These are phyloP conservation scores for Rana temporaria DNA, from an alignment of 2,113 vertebrate species.

Conservation along the genomic window DNA sequence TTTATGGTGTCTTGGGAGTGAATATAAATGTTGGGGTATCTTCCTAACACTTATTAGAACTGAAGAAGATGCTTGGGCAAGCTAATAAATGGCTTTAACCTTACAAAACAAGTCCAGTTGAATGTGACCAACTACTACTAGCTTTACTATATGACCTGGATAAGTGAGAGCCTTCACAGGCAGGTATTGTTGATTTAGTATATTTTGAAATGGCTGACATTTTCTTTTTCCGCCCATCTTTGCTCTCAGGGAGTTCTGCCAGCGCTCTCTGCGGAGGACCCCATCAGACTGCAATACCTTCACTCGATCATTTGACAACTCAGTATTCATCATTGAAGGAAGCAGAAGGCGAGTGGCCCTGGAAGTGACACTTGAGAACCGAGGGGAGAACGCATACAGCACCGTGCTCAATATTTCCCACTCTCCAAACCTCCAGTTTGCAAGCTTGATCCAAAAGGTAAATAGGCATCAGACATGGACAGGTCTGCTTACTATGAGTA, in stretches of 20 bases:
- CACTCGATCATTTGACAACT: conserved; percentile 72
- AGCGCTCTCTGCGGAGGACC: conserved; percentile 67
- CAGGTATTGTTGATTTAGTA: too few species aligned
- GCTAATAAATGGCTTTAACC: too few species aligned
- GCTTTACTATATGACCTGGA: too few species aligned
- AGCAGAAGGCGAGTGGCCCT: conserved; percentile 83
- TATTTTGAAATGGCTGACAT: background rate
- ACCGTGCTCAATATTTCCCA: conserved; percentile 85
- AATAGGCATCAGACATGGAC: background rate
- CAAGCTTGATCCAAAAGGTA: conserved; percentile 89
- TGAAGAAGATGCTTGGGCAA: too few species aligned
- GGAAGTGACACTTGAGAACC: conserved; percentile 87
- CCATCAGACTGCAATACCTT: conserved; percentile 69
- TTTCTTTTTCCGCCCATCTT: background rate
- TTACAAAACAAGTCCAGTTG: too few species aligned
- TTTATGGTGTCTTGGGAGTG: too few species aligned
- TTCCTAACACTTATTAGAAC: too few species aligned
- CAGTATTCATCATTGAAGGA: conserved; percentile 80
- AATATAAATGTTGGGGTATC: too few species aligned
- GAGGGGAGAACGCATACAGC: conserved; percentile 91
- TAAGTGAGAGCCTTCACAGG: too few species aligned
- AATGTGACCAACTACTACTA: too few species aligned
- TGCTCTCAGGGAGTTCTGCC: conserved; percentile 83
- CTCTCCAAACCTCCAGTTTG: conserved; percentile 88
- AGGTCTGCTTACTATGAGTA: too few species aligned